Evolutionary conservation across 2,888 invertebrate species (phyloP).

Genomic region (Zele albiditarsus): DNA sequence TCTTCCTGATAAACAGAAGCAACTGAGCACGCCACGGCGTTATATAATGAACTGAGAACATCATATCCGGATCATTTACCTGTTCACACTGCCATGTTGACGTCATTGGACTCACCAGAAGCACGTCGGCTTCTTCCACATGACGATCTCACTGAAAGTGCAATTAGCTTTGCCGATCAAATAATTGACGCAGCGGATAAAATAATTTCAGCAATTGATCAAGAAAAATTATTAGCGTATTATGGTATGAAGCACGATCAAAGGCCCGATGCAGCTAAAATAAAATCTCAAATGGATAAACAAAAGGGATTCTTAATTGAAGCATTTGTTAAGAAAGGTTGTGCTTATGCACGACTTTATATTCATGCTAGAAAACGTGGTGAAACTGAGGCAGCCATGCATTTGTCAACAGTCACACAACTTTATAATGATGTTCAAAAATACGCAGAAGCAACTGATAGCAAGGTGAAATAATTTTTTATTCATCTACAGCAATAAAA

Average conservation of each 20-base stretch:
- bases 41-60: conserved; percentile 84
- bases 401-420: conserved; percentile 76
- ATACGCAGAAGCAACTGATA: conserved; percentile 86
- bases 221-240: conserved; percentile 85
- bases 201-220: conserved; percentile 83
- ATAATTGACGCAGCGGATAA: conserved; percentile 79
- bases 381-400: conserved; percentile 66
- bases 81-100: conserved; percentile 85
- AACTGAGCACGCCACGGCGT: conserved; percentile 79
- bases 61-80: conserved; percentile 85
- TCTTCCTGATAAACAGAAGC: conserved; percentile 71
- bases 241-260: conserved; percentile 90
- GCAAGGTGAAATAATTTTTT: conserved; percentile 76
- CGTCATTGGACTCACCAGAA: conserved; percentile 81
- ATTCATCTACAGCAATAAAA: conserved; percentile 42
- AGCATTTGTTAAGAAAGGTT: conserved; percentile 84
- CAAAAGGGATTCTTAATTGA: conserved; percentile 87
- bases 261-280: conserved; percentile 86
- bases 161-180: conserved; percentile 71
- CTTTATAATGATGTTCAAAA: conserved; percentile 83
- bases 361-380: conserved; percentile 67
- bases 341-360: conserved; percentile 80
- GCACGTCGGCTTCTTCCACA: conserved; percentile 73
- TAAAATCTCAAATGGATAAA: conserved; percentile 90
- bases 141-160: conserved; percentile 66